Percentiles rank a stretch among this genome's conserved stretches.
These are phyloP conservation scores for Brachyrhaphis roseni DNA, from an alignment of 2,797 vertebrate genomes.

Conservation along the genomic window DNA sequence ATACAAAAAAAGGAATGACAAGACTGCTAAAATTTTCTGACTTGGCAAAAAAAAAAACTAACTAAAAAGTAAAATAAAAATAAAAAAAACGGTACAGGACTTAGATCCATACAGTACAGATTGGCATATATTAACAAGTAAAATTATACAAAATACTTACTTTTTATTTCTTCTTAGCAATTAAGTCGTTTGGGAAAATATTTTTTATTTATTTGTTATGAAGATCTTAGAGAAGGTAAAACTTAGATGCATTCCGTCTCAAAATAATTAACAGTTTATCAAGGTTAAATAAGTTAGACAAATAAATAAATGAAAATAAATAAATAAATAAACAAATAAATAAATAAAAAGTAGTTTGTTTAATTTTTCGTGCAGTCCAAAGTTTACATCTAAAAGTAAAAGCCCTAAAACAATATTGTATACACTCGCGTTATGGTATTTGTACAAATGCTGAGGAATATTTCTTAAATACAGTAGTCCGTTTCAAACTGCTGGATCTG, in stretches of 20 bases:
- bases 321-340: slow-evolving; percentile 30
- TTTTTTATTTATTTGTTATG: slow-evolving; percentile 79
- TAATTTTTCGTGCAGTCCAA: slow-evolving; percentile 81
- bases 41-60: slow-evolving; percentile 67
- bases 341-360: slow-evolving; percentile 52
- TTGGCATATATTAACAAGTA: slow-evolving; percentile 80
- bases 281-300: slow-evolving; percentile 48
- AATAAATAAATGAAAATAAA: slow-evolving; percentile 43
- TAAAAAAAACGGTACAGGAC: slow-evolving; percentile 76
- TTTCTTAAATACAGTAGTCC: slow-evolving; percentile 72
- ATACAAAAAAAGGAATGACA: slow-evolving; percentile 75
- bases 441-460: slow-evolving; percentile 82
- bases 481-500: slow-evolving; percentile 74
- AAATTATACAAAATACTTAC: slow-evolving; percentile 84
- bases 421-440: slow-evolving; percentile 79
- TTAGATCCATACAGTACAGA: slow-evolving; percentile 79
- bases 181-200: slow-evolving; percentile 81
- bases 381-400: slow-evolving; percentile 84
- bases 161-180: slow-evolving; percentile 66
- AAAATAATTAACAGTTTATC: slow-evolving; percentile 59
- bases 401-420: slow-evolving; percentile 80
- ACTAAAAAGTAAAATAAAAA: background rate
- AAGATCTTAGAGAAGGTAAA: slow-evolving; percentile 72
- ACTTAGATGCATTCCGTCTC: slow-evolving; percentile 74
- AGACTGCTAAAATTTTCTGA: slow-evolving; percentile 73